Conservation (phyloP, 1,140 invertebrate species). For the Sesamia nonagrioides region DNA sequence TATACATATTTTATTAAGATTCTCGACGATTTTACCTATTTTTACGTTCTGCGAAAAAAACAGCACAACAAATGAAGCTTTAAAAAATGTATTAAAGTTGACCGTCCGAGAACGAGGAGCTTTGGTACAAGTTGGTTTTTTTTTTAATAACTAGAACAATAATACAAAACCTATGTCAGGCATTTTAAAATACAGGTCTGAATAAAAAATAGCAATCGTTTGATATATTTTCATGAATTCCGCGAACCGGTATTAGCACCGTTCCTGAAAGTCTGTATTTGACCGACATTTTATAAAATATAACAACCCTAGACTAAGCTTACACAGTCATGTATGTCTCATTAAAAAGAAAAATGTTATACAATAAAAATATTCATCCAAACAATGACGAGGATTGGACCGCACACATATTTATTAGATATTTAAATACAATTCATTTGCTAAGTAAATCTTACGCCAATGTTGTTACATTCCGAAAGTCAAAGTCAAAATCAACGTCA, state of each 20-base stretch:
- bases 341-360: not conserved
- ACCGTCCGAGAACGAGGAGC: not conserved
- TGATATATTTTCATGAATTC: not conserved
- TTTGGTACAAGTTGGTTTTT: not conserved
- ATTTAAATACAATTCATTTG: slow-evolving; percentile 2
- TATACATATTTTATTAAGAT: not conserved
- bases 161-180: not conserved
- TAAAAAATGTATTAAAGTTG: slow-evolving; percentile 1
- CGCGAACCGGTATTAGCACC: not conserved
- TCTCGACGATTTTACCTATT: not conserved
- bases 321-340: not conserved
- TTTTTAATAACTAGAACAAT: not conserved
- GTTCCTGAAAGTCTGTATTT: not conserved
- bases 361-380: not conserved
- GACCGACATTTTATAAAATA: not conserved
- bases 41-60: not conserved
- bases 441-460: too few species aligned
- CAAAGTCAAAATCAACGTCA: too few species aligned
- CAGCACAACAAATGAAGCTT: not conserved
- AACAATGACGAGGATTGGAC: not conserved
- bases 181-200: not conserved
- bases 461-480: too few species aligned
- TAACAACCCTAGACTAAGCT: not conserved
- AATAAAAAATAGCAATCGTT: not conserved
- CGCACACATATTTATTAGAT: too few species aligned